A percentile compares a stretch with the other conserved stretches of the same genome.
phyloP scores from a whole-genome alignment of 2,113 vertebrate genomes.

The Ictalurus punctatus region DNA sequence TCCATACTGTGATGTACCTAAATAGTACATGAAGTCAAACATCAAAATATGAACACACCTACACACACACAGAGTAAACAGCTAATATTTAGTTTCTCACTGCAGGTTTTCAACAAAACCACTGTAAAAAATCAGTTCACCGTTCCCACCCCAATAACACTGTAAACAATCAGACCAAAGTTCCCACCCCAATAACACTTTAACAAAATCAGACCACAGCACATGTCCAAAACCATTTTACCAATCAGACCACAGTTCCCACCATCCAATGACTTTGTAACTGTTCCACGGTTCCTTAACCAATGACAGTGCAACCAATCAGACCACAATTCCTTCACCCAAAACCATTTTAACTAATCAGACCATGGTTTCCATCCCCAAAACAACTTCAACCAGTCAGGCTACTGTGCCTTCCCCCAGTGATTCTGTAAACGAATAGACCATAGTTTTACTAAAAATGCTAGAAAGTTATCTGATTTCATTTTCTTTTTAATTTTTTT shows the following conservation, averaged over 20 bases:
- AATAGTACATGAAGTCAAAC: too few relatives aligned
- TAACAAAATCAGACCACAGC: not conserved
- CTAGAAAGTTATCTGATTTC: not conserved
- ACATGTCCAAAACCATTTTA: not conserved
- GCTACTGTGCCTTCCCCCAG: not conserved
- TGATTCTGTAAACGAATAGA: not conserved
- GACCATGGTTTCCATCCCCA: not conserved
- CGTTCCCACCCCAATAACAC: not conserved
- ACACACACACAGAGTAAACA: not conserved
- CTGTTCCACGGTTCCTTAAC: too few relatives aligned
- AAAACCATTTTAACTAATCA: too few relatives aligned
- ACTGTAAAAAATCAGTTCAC: not conserved
- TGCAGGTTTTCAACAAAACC: not conserved
- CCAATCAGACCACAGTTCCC: not conserved
- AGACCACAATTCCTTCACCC: too few relatives aligned
- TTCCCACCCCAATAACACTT: not conserved
- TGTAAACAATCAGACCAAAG: not conserved
- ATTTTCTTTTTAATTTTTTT: not conserved
- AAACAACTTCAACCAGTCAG: not conserved
- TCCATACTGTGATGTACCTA: too few relatives aligned
- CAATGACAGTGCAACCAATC: too few relatives aligned
- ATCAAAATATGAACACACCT: not conserved
- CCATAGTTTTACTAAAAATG: not conserved
- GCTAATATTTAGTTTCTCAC: not conserved
- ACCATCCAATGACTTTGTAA: too few relatives aligned